Percentiles rank a stretch among this genome's conserved stretches.
phyloP scores from a whole-genome alignment of 2,797 vertebrate genomes.

The Lithobates sylvaticus region DNA sequence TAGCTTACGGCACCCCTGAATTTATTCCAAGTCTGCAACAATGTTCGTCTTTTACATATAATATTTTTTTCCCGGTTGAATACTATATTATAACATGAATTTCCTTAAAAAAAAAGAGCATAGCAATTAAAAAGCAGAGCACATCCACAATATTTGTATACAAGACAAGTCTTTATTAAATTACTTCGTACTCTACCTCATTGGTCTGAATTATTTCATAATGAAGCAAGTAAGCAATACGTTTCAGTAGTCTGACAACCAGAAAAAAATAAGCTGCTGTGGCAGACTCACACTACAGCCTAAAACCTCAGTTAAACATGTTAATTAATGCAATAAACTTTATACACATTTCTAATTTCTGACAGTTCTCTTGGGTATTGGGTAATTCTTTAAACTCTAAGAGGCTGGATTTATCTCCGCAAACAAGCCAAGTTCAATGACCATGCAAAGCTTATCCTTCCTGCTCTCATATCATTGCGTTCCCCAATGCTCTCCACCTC shows the following conservation, averaged over 20 bases:
- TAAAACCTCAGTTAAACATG: background rate
- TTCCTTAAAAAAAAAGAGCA: background rate
- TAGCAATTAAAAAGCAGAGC: background rate
- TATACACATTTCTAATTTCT: slow-evolving; percentile 23
- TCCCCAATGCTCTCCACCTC: background rate
- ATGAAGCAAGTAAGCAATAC: background rate
- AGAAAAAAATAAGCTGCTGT: background rate
- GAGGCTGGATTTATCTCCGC: slow-evolving; percentile 5
- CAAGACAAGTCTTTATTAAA: background rate
- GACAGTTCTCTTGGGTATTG: slow-evolving; percentile 13
- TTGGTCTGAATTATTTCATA: background rate
- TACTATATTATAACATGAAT: too few relatives aligned
- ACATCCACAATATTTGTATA: background rate
- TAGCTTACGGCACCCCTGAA: too few relatives aligned
- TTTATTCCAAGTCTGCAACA: too few relatives aligned
- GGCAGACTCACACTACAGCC: background rate
- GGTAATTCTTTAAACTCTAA: slow-evolving; percentile 10
- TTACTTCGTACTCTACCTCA: background rate
- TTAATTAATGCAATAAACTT: slow-evolving; percentile 41
- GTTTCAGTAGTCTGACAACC: slow-evolving; percentile 1
- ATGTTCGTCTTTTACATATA: too few relatives aligned
- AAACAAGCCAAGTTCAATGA: slow-evolving; percentile 35
- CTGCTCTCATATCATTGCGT: slow-evolving; percentile 33
- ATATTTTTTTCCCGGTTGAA: too few relatives aligned
- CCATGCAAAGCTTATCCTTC: slow-evolving; percentile 38